Base-by-base conservation (phyloP, 35 echinoderm and acorn worm species). In the Ophiothrix spiculata region DNA sequence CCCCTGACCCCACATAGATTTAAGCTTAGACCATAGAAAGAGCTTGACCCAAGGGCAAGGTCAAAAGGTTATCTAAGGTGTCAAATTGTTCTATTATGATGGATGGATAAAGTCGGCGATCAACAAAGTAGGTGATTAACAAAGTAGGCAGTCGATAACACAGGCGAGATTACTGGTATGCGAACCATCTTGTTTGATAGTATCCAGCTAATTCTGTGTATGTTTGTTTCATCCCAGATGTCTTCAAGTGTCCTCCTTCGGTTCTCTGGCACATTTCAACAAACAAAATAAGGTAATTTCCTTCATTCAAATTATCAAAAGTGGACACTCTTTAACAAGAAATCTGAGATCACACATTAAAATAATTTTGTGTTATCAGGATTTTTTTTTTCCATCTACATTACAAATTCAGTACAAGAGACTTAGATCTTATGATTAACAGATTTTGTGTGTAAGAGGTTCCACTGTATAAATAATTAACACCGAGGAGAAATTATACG, bases 201-300 rank as follows among this genome's bases (percentile, higher is more conserved):
- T n/a, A n/a, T n/a, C n/a, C n/a, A n/a, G n/a, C n/a, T n/a, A n/a
- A n/a, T n/a, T n/a, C n/a, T n/a, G n/a, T n/a, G n/a, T n/a, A n/a
- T n/a, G n/a, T n/a, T n/a, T n/a, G n/a, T n/a, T n/a, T n/a, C n/a
- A n/a, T n/a, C n/a, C 46, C 54, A 92, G 90, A 76, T 92, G 90
- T 82, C 78, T 79, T 41, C 38, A 89, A 69, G 83, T 92, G 33
- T 97, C 94, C 56, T 97, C 94, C 0, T 97, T 97, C 84, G 94
- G 94, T 31, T 97, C 94, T 31, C 84, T 97, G 15, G 35, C 73
- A 28, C 94, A 97, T 42, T 97, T 97, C 39, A 97, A 56, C 74
- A 92, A 87, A 81, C 90, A 97, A 83, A 92, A 97, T 21, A 97
- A 97, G 90, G 90, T 97, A 84, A 73, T 75, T 80, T 1, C 17